Base-by-base conservation (phyloP, 2,113 vertebrate species). In the Cottus gobio region DNA sequence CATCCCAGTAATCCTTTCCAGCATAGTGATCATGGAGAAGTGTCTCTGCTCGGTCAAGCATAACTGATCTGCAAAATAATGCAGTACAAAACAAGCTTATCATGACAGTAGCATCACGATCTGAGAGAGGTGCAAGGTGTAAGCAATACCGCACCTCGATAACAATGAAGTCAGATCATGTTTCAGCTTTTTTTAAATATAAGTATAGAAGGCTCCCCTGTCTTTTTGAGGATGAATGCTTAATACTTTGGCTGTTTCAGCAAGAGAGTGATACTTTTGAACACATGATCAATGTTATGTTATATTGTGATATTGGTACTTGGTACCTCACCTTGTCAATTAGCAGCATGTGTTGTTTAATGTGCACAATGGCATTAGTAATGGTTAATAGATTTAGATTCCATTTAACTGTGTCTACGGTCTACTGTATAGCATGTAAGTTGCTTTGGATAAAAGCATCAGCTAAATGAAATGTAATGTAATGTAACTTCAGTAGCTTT, bases 1-100 rank as follows among this genome's bases (percentile, higher is more conserved):
- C 98, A 80, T 99, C 95, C 98, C 98, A 99, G 88, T 99, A 99
- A 86, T 97, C 97, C 87, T 96, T 98, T 28, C 97, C 97, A 68
- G 97, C 97, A 8, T 99, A 99, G 87, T 98, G 97, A 89, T 99
- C 97, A 46, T 99, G 98, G 12, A 99, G 97, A 34, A 99, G 95
- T 48, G 97, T 98, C 91, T 99, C 98, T 8, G 98, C 97, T 93
- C 98, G 94, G 93, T 99, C 98, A 65, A 99, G 83, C 97, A 99
- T 97, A 87, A 99, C 95, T 54, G 89, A 90, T 70, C 92, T 91
- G 63, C 30, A 71, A 87, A 74, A 76, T 0, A 67, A 36, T 4
- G 24, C 7, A 6, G 71, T 0, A 24, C 6, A 71, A 37, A 74
- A 66, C 11, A 60, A 1, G 15, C 72, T 57, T 12, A 42, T 52